Base-by-base conservation (phyloP, 2,113 vertebrate species). In the Neopipo cinnamomea region DNA sequence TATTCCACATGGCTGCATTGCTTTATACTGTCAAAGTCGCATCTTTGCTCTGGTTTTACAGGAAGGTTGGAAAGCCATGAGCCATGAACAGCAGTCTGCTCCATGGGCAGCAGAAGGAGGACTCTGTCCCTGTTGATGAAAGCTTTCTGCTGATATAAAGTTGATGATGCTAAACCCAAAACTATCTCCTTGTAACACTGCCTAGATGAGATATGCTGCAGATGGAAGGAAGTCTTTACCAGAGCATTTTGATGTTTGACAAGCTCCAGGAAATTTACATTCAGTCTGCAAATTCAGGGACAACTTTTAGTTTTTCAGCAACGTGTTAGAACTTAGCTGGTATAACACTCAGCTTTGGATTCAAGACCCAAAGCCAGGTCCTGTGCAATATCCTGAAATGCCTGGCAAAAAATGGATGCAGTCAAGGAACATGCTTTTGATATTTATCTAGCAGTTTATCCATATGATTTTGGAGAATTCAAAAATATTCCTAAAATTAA, bases 81-180 rank as follows among this genome's bases (percentile, higher is more conserved):
- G 31, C 25, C 2, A 0, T 11, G 20, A 58, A 39, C 17, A 68
- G 18, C 25, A 55, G 11, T 23, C 42, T 0, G 0, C 30, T 66
- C 14, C 30, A 10, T 4, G 12, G 33, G 14, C 20, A 75, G 24
- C 18, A 56, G 19, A 1, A 37, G 21, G 9, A 83, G 16, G 11
- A 37, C 25, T 47, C 30, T 55, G 8, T 2, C 77, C 9, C 35
- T 50, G 28, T 12, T 50, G 21, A 44, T 27, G 25, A 35, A 85
- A 82, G 9, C 5, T 75, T 87, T 77, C 59, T 73, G 9, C 9
- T 62, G 24, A 12, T 75, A 35, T 2, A 30, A 85, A 61, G 15
- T 22, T 1, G 0, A 42, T 18, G 17, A 25, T 52, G 5, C 6
- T 67, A 46, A 53, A 58, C 39, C 8, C 10, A 4, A 91, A 76